Evolutionary conservation across 2,113 vertebrate species (phyloP), one percentile per base, ranked within the genome.

Genomic region (Alexandromys fortis): DNA sequence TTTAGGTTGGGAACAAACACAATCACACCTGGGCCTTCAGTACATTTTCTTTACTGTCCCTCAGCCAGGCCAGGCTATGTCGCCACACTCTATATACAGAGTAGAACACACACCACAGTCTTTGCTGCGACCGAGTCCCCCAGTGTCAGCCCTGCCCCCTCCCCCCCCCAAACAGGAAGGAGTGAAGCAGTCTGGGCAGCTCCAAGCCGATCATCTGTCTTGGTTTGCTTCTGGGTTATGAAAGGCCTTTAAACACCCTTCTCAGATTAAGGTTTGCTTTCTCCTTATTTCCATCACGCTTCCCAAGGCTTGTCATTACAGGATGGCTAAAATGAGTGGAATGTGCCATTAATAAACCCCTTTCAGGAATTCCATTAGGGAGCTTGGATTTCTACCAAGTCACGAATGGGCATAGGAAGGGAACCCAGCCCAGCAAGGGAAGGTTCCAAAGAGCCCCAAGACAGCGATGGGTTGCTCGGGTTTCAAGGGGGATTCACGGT

Each of bases 1-100:
- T 89, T 96, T 95, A 97, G 87, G 90, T 55, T 89, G 96, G 67
- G n/a, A 87, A 95, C 78, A 93, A 97, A 95, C 52, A 89, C 35
- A 92, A 87, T 82, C 91, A 7, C 2, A 49, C 19, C 79, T 35
- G 65, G 73, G 58, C 38, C 83, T 91, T 78, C 76, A 17, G n/a
- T 24, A 68, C 73, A 65, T 92, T 70, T 90, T 65, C 86, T 58
- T 65, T 86, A 65, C 94, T 94, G 47, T 30, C 89, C 49, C 90
- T 67, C 82, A 42, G 61, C 72, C 47, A 35, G 68, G 89, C 82
- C 42, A 10, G 68, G 14, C 68, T 70, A 93, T 73, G 72, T 91
- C 97, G 95, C 65, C 26, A 93, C 78, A 13, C 49, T 86, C 47
- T 13, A 1, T 63, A 7, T 2, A n/a, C 26, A 42, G 61, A 76